Base-by-base conservation (phyloP, 2,888 invertebrate genomes). In the Deroplatys truncata region DNA sequence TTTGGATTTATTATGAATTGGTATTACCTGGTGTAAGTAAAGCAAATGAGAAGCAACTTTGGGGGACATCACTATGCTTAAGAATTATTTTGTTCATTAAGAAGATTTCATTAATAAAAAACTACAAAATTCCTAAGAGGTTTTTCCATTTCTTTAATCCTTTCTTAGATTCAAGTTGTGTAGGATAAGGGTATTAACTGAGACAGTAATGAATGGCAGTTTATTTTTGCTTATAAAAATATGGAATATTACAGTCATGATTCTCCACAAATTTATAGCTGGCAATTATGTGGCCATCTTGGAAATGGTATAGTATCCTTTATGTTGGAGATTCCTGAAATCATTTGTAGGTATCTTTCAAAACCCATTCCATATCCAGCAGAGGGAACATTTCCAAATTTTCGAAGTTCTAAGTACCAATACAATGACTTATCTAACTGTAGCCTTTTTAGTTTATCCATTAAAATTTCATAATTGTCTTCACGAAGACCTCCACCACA, bases 361-460 rank as follows among this genome's bases (percentile, higher is more conserved):
- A 99, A 96, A 0, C 99, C 99, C 92, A 99, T 94, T 10, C 99
- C 99, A 94, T 98, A 99, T 1, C 99, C 99, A 28, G 97, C 99
- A 16, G 98, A 98, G 0, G 98, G 96, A 82, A 97, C 96, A 90
- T 97, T 96, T 0, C 99, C 99, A 93, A 96, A 98, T 93, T 96
- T 96, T 90, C 99, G 94, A 89, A 99, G 93, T 86, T 99, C 98
- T 89, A 98, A 94, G 93, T 99, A 99, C 99, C 99, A 98, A 90
- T 96, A 94, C 20, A 98, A 93, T 25, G 95, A 93, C 0, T 97
- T 96, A 83, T 84, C 15, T 20, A 93, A 88, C 35, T 91, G 91
- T 10, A 91, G 83, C 72, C 91, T 43, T 72, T 92, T 90, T 84
- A 97, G 93, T 92, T 96, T 96, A 2, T 93, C 91, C 91, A 95